phyloP scores from a whole-genome alignment of 53 echinoderm and acorn worm genomes.

The Glandiceps talaboti region DNA sequence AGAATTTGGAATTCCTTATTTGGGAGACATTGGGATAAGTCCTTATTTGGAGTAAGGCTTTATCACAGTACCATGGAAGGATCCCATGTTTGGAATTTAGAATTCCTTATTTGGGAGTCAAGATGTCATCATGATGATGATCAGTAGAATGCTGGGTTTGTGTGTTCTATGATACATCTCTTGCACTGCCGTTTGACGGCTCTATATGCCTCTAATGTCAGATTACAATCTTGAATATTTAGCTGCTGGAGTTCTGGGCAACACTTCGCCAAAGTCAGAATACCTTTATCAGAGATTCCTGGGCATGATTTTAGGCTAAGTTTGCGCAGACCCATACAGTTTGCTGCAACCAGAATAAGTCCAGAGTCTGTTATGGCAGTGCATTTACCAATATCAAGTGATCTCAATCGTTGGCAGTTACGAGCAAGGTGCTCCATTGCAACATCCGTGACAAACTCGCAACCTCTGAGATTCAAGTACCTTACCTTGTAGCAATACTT shows the following conservation, averaged over 20 bases:
- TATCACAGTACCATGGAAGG: too few relatives aligned
- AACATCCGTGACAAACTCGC: slow-evolving; percentile 64
- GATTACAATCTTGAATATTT: slow-evolving; percentile 85
- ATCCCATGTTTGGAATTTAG: background rate
- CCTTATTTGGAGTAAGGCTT: too few relatives aligned
- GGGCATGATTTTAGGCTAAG: slow-evolving; percentile 69
- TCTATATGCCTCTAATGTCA: slow-evolving; percentile 54
- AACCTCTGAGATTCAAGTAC: slow-evolving; percentile 77
- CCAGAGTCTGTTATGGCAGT: slow-evolving; percentile 65
- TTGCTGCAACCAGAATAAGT: slow-evolving; percentile 38
- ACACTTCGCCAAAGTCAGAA: slow-evolving; percentile 50
- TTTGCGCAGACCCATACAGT: slow-evolving; percentile 78
- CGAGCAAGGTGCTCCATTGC: slow-evolving; percentile 72
- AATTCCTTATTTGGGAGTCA: background rate
- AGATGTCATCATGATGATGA: background rate
- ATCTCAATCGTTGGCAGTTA: slow-evolving; percentile 67
- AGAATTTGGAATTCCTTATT: background rate
- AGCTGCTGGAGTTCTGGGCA: slow-evolving; percentile 95
- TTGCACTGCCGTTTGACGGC: slow-evolving; percentile 72
- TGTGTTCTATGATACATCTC: slow-evolving; percentile 93
- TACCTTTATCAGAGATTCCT: slow-evolving; percentile 48
- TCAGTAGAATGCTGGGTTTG: slow-evolving; percentile 92
- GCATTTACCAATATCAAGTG: slow-evolving; percentile 86
- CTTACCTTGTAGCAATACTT: slow-evolving; percentile 63
- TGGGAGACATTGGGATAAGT: too few relatives aligned